Conservation (phyloP, 1,140 invertebrate species). For the Thaumetopoea pityocampa region DNA sequence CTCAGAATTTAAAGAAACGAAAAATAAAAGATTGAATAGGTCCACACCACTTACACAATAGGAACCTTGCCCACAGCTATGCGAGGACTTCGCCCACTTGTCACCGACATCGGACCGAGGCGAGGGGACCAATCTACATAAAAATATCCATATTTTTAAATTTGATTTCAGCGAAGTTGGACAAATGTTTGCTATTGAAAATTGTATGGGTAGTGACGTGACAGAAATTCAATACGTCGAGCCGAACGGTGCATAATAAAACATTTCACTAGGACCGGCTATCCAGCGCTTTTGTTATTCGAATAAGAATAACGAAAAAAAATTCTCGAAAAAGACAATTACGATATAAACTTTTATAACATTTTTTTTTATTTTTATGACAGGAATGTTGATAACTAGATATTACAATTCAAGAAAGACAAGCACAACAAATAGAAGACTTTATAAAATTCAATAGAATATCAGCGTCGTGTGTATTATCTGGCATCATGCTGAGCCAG, state of each 20-base stretch:
- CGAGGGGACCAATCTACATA: slow-evolving; percentile 58
- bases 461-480: no score
- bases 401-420: no score
- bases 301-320: no score
- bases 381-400: no score
- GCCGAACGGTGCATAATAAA: slow-evolving; percentile 33
- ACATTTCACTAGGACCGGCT: slow-evolving; percentile 12
- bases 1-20: slow-evolving; percentile 21
- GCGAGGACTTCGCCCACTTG: slow-evolving; percentile 45
- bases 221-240: slow-evolving; percentile 54
- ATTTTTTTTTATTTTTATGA: no score
- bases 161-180: slow-evolving; percentile 61
- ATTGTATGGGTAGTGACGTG: slow-evolving; percentile 60
- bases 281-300: slow-evolving; percentile 11
- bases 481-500: no score
- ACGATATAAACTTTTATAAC: no score
- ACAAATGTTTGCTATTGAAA: slow-evolving; percentile 74
- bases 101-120: slow-evolving; percentile 60
- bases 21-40: slow-evolving; percentile 47
- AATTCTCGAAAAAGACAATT: no score
- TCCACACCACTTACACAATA: slow-evolving; percentile 38
- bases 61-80: slow-evolving; percentile 40
- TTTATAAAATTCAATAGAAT: no score
- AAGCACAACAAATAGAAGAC: no score
- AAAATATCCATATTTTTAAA: slow-evolving; percentile 74